A percentile compares a stretch with the other conserved stretches of the same genome.
phyloP scores from a whole-genome alignment of 2,888 invertebrate species.

The Melinaea marsaeus region DNA sequence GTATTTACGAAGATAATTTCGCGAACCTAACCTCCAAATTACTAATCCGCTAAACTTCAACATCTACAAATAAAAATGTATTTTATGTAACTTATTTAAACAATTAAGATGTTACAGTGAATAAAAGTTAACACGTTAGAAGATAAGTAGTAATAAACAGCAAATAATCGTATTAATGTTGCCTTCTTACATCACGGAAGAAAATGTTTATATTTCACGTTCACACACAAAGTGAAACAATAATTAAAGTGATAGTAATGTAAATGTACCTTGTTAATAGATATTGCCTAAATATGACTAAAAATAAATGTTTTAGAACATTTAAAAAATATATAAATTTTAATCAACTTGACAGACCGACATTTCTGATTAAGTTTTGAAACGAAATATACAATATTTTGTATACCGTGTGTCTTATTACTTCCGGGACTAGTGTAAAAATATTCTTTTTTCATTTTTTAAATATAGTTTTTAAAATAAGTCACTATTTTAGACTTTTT shows the following conservation, averaged over 20 bases:
- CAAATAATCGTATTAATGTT: slow-evolving; percentile 35
- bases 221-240: slow-evolving; percentile 29
- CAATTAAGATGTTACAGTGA: background rate
- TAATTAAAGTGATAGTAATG: slow-evolving; percentile 7
- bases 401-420: background rate
- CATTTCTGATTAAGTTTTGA: background rate
- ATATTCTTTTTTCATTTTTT: too few species aligned
- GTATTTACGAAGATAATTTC: slow-evolving; percentile 56
- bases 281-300: slow-evolving; percentile 17
- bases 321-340: slow-evolving; percentile 43
- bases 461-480: too few species aligned
- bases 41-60: slow-evolving; percentile 69
- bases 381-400: background rate
- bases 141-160: slow-evolving; percentile 24
- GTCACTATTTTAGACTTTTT: too few species aligned
- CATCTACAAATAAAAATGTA: slow-evolving; percentile 54
- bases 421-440: too few species aligned
- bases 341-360: slow-evolving; percentile 26
- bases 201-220: slow-evolving; percentile 16
- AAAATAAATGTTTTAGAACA: slow-evolving; percentile 40
- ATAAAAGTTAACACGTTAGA: background rate
- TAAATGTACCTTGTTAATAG: slow-evolving; percentile 22
- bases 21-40: slow-evolving; percentile 74
- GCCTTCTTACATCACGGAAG: slow-evolving; percentile 64
- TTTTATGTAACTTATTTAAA: background rate